These are phyloP conservation scores for Mormyrus lacerda DNA, from an alignment of 2,113 vertebrate genomes.

Conservation along the genomic window DNA sequence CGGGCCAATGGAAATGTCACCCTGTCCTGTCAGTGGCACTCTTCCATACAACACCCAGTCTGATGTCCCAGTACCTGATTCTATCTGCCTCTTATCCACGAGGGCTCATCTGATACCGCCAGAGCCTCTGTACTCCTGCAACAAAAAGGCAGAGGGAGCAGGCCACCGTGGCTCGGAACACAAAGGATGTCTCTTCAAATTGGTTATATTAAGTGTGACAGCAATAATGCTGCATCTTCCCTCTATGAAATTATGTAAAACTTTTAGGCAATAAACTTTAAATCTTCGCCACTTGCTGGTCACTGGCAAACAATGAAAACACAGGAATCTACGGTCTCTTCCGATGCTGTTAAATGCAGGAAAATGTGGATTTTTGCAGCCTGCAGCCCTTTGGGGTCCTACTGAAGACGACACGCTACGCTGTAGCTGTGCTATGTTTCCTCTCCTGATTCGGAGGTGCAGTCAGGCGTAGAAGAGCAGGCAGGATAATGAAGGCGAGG, in stretches of 20 bases:
- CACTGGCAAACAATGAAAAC: neutral
- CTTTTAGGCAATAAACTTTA: neutral
- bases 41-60: neutral
- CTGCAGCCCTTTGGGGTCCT: neutral
- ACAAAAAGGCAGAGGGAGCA: neutral
- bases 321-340: neutral
- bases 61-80: neutral
- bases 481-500: neutral
- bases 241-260: neutral
- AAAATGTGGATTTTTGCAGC: neutral
- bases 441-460: neutral
- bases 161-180: neutral
- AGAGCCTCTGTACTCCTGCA: neutral
- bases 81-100: neutral
- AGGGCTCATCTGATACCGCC: neutral
- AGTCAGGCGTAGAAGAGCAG: slow-evolving; percentile 15
- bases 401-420: neutral
- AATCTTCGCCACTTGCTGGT: neutral
- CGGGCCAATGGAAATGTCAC: neutral
- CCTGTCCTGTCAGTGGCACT: neutral
- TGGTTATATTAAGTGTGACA: neutral
- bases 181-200: neutral
- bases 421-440: neutral
- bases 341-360: neutral
- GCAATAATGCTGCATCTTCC: neutral